A percentile compares a stretch with the other conserved stretches of the same genome.
phyloP scores from a whole-genome alignment of 2,113 vertebrate species.

The Psammodynastes pulverulentus region DNA sequence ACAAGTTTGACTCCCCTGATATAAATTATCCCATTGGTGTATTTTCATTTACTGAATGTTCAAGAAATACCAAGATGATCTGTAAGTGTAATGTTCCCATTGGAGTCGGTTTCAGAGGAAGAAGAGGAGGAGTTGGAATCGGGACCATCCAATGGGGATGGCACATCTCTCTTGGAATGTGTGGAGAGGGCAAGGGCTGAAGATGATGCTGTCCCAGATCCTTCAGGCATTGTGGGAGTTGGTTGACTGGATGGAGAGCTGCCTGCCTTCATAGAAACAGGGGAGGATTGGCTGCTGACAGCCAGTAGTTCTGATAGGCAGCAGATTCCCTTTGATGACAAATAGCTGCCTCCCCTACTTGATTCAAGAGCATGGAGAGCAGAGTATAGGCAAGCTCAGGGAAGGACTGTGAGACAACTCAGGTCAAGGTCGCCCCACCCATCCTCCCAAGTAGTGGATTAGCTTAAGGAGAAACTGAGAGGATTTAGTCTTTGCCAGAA shows the following conservation, averaged over 20 bases:
- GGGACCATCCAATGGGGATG: not conserved
- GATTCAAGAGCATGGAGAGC: not conserved
- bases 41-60: not conserved
- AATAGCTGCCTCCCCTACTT: not conserved
- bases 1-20: no score
- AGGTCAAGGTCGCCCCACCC: not conserved
- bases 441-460: not conserved
- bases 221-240: not conserved
- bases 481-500: not conserved
- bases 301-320: not conserved
- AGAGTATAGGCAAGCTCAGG: not conserved
- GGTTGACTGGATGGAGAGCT: not conserved
- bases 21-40: not conserved
- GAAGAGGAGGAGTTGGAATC: not conserved
- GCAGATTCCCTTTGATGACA: no score
- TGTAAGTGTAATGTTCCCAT: not conserved
- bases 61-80: not conserved
- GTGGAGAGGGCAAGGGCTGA: no score
- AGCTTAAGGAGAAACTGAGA: no score
- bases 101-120: no score
- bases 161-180: no score
- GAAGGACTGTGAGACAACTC: not conserved
- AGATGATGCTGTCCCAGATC: no score
- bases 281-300: not conserved
- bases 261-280: not conserved